Evolutionary conservation across 1,140 invertebrate genomes (phyloP).

Genomic region (Oedothorax gibbosus): DNA sequence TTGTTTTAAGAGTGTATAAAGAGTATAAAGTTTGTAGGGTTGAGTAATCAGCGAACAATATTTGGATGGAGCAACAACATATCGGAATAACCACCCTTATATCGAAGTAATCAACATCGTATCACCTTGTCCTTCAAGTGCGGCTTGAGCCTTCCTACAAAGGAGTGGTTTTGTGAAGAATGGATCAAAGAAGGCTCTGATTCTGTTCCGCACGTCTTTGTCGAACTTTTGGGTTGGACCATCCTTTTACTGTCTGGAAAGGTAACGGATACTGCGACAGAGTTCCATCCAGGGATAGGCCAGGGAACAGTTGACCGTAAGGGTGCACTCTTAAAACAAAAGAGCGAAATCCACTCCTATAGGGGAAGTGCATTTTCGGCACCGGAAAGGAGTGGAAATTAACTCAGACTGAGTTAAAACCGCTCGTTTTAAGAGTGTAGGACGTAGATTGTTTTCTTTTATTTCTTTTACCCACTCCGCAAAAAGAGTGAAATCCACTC

Average conservation of each 20-base stretch:
- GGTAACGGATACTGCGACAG: constrained; percentile 41
- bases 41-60: constrained; percentile 8
- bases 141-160: constrained; percentile 40
- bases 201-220: constrained; percentile 49
- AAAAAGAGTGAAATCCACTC: no score
- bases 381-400: no score
- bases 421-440: no score
- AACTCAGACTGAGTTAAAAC: no score
- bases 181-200: constrained; percentile 40
- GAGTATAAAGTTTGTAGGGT: no score
- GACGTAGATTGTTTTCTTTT: no score
- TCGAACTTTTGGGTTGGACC: constrained; percentile 51
- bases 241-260: constrained; percentile 40
- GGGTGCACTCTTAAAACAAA: no score
- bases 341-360: no score
- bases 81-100: background rate
- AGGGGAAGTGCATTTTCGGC: no score
- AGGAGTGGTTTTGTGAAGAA: constrained; percentile 35
- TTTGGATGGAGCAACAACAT: constrained; percentile 17
- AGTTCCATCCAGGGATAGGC: background rate
- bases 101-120: constrained; percentile 39
- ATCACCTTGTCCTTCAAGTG: constrained; percentile 35
- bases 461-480: no score
- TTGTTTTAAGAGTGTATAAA: no score
- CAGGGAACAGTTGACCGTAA: background rate